Evolutionary conservation across 2,797 vertebrate genomes (phyloP), one percentile per base, ranked within the genome.

Genomic region (Alca torda): DNA sequence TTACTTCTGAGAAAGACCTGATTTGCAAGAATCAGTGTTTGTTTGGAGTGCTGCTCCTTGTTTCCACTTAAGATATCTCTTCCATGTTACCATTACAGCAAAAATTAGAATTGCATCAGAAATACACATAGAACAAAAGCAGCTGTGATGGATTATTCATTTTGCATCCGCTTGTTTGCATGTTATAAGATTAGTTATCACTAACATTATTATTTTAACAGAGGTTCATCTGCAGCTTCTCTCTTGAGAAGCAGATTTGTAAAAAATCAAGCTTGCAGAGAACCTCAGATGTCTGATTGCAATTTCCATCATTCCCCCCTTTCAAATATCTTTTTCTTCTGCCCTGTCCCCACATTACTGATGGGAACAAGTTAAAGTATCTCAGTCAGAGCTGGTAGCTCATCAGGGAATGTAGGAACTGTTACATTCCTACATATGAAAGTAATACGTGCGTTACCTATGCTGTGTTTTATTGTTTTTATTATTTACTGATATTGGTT

Each of bases 191-290:
- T 72, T 33, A 70, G 67, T 82, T 78, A 57, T 82, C 82, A 65
- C 45, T 14, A 7, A 57, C 13, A 26, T 84, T 33, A 64, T 73
- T 91, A n/a, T 73, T 95, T 84, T 87, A 95, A 70, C 35, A 83
- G 33, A 89, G 18, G 46, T 92, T 89, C 72, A 87, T 25, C 78
- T 83, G 78, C 84, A 84, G 43, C 77, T 96, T 85, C 78, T 91
- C 10, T 84, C 15, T 45, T 3, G 43, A 89, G 74, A 89, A 82
- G 45, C 25, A 64, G 23, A 77, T 92, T 33, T 85, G 21, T 77
- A 83, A 91, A 84, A 89, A 77, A 14, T 35, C 69, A 90, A 80
- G 64, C 48, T 89, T 79, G n/a, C 39, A 9, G 10, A 70, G 61
- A 82, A 11, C 33, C 25, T 88, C 35, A 69, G 21, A 28, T 82